phyloP scores from a whole-genome alignment of 2,888 invertebrate species.

The Caradrina kadenii region DNA sequence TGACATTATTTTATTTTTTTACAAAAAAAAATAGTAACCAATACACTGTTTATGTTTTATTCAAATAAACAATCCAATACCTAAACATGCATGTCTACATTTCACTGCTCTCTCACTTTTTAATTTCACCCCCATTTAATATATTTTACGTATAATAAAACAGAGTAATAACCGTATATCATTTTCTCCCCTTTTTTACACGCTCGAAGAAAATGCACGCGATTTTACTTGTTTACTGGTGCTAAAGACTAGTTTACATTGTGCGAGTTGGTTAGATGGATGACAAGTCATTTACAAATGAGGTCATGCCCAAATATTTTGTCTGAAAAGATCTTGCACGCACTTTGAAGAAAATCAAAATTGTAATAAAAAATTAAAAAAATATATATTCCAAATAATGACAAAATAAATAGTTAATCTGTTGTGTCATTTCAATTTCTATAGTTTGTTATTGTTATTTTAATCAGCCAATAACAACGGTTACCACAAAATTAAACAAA shows the following conservation, averaged over 20 bases:
- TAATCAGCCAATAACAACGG: no score
- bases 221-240: constrained; percentile 61
- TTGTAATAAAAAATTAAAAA: no score
- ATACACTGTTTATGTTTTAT: neutral
- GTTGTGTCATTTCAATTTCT: no score
- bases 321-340: constrained; percentile 1
- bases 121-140: constrained; percentile 57
- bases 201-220: constrained; percentile 66
- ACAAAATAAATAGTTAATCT: no score
- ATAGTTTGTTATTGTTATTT: no score
- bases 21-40: no score
- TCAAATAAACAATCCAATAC: neutral
- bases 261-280: constrained; percentile 22
- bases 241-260: constrained; percentile 43
- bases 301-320: neutral
- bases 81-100: constrained; percentile 18
- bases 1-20: no score
- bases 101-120: constrained; percentile 47
- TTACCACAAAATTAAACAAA: no score
- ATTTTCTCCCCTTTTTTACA: constrained; percentile 66
- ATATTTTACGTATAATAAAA: constrained; percentile 66
- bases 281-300: constrained; percentile 16
- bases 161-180: constrained; percentile 67
- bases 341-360: neutral
- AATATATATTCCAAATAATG: neutral